A percentile compares a stretch with the other conserved stretches of the same genome.
phyloP scores from a whole-genome alignment of 2,113 vertebrate genomes.

The Pachycephala philippinensis region DNA sequence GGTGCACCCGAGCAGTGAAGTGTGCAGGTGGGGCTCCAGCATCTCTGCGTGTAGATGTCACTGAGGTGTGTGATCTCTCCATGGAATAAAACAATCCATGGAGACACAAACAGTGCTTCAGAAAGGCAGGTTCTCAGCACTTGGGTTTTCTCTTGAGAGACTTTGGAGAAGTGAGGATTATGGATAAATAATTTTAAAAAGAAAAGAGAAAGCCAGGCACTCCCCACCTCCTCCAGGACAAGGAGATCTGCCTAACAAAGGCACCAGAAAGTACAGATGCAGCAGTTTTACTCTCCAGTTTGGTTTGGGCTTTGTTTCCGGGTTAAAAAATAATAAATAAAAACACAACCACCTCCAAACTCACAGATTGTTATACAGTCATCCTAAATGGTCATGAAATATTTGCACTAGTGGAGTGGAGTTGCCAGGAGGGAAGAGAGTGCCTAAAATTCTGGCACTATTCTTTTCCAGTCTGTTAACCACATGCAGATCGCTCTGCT shows the following conservation, averaged over 20 bases:
- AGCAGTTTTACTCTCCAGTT: neutral
- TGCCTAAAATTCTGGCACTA: neutral
- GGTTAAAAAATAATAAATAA: neutral
- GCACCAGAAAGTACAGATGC: neutral
- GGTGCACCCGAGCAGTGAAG: neutral
- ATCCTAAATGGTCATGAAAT: neutral
- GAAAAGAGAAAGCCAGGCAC: neutral
- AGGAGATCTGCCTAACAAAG: neutral
- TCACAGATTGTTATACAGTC: neutral
- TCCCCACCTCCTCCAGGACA: neutral
- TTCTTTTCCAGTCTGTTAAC: conserved; percentile 15
- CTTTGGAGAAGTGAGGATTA: neutral
- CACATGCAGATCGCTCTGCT: neutral
- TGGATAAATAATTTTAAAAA: neutral
- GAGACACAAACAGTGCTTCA: neutral
- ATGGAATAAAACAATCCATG: neutral
- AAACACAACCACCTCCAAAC: neutral
- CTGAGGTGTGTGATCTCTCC: neutral
- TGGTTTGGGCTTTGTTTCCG: neutral
- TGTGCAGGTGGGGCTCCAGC: neutral
- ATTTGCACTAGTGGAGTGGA: neutral
- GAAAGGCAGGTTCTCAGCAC: neutral
- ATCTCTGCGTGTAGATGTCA: neutral
- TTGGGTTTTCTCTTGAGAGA: neutral
- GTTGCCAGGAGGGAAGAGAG: neutral